A percentile compares a stretch with the other conserved stretches of the same genome.
These are phyloP conservation scores for Monochamus alternatus DNA, from an alignment of 2,888 invertebrate species.

Conservation along the genomic window DNA sequence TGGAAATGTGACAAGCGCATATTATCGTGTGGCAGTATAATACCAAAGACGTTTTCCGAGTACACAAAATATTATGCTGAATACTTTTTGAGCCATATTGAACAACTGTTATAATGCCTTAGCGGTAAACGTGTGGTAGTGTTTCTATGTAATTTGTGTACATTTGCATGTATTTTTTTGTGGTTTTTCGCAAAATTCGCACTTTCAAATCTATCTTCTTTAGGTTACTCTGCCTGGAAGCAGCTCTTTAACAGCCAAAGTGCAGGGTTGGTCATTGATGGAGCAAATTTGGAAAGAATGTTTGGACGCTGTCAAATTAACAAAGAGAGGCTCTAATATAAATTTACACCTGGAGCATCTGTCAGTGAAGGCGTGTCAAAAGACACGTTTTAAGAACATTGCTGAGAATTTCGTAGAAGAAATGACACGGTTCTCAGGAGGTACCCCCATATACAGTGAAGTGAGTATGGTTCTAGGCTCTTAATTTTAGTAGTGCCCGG, in stretches of 20 bases:
- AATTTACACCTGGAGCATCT: neutral
- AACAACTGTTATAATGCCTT: no score
- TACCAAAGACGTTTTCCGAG: no score
- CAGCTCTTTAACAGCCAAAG: conserved; percentile 3
- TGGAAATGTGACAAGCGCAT: no score
- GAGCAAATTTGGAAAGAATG: conserved; percentile 22
- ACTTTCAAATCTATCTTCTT: neutral
- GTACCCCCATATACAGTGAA: neutral
- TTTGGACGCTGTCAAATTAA: neutral
- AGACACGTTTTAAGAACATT: neutral
- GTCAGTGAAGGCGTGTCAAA: neutral
- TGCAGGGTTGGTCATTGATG: conserved; percentile 5
- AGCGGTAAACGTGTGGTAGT: no score
- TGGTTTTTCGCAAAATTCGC: no score
- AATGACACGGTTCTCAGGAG: neutral
- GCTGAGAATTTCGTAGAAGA: conserved; percentile 14
- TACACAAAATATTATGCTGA: no score
- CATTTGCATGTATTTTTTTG: no score
- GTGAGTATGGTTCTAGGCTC: neutral
- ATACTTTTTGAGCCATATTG: no score
- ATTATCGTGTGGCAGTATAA: no score
- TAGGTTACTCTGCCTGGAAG: conserved; percentile 20
- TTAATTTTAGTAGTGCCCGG: no score
- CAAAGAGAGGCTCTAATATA: neutral
- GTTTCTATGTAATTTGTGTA: no score